Base-by-base conservation (phyloP, 2,888 invertebrate genomes). In the Eupithecia subfuscata region DNA sequence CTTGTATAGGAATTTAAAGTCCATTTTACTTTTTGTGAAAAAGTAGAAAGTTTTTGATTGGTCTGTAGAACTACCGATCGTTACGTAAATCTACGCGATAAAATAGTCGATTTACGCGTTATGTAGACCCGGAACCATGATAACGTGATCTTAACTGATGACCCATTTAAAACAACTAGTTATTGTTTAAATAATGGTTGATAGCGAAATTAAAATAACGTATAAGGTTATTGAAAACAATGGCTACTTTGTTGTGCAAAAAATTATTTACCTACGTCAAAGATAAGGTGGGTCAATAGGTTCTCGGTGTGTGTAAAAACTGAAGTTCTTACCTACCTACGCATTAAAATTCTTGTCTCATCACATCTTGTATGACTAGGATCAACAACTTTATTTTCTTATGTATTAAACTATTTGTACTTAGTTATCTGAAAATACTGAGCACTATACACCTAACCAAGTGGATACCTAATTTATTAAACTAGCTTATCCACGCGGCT, bases 61-160 rank as follows among this genome's bases (percentile, higher is more conserved):
- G 48, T 48, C 16, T 48, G 16, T n/a, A 3, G 9, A 48, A 48
- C 8, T 48, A 48, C 18, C n/a, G n/a, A 48, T 48, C 2, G 48
- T 30, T 69, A 64, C 16, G 43, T 63, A 63, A 71, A 63, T 18
- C n/a, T n/a, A n/a, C n/a, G n/a, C n/a, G n/a, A n/a, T n/a, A n/a
- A n/a, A n/a, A n/a, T n/a, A n/a, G n/a, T 18, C 64, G 16, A 64
- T 34, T 43, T 43, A 69, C 70, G 70, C 16, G 60, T n/a, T 64
- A 64, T 9, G 30, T 40, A 60, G 18, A 73, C 73, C 71, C 65
- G 63, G 71, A 65, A 71, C 48, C 18, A 5, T 11, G 65, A 65
- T 71, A 63, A 37, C 9, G 48, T 64, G 65, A 65, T 22, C 30
- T 64, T 65, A 30, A 34, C 71, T 64, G 64, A 48, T 71, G 64